Evolutionary conservation across 2,888 invertebrate genomes (phyloP).

Genomic region (Nomada lathburiana): DNA sequence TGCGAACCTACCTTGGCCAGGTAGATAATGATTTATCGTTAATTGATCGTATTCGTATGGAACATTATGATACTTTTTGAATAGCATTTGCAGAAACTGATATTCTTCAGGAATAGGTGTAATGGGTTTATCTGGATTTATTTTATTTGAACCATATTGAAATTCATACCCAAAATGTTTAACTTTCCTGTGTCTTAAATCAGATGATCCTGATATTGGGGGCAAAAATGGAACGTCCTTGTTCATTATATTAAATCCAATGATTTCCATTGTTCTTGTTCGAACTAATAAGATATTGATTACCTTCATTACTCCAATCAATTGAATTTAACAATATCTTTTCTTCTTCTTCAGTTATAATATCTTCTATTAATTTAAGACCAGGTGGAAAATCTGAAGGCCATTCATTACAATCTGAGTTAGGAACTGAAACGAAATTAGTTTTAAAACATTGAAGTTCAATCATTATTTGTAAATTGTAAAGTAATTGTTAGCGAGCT

Average conservation of each 20-base stretch:
- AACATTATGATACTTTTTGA: conserved; percentile 84
- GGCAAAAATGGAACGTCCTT: conserved; percentile 25
- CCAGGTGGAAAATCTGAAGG: conserved; percentile 87
- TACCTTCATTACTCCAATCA: conserved; percentile 84
- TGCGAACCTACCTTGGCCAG: conserved; percentile 90
- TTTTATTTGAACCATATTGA: conserved; percentile 93
- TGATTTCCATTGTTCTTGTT: not conserved
- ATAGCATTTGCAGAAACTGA: conserved; percentile 87
- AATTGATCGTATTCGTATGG: conserved; percentile 90
- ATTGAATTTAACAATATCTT: conserved; percentile 86
- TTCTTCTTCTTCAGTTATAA: conserved; percentile 91
- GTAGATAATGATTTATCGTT: conserved; percentile 93
- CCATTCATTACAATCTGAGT: conserved; percentile 55
- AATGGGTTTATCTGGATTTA: conserved; percentile 90
- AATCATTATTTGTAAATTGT: not conserved
- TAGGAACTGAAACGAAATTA: conserved; percentile 81
- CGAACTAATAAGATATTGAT: conserved; percentile 1
- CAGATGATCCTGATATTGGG: conserved; percentile 70
- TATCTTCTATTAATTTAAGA: conserved; percentile 89
- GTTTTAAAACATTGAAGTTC: not conserved
- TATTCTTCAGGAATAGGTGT: conserved; percentile 90
- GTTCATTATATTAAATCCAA: conserved; percentile 1
- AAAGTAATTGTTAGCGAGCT: no score
- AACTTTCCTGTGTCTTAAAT: conserved; percentile 93
- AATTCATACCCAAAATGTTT: conserved; percentile 97